Evolutionary conservation across 2,113 vertebrate genomes (phyloP).

Genomic region (Menura novaehollandiae): DNA sequence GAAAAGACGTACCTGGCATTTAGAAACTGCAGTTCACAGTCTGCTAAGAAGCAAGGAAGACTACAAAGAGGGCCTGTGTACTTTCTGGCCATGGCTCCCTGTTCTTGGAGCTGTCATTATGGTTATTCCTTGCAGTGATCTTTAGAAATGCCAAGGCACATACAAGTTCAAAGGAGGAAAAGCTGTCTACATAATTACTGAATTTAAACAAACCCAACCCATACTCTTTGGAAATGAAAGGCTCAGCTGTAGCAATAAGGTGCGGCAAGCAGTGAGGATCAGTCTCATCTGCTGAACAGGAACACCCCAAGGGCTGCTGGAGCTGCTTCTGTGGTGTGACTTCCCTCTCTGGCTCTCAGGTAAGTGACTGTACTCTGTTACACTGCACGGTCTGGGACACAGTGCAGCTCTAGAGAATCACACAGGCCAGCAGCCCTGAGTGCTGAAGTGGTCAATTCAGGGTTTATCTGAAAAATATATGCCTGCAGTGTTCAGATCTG

Average conservation of each 20-base stretch:
- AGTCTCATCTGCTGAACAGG: background rate
- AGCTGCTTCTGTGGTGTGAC: background rate
- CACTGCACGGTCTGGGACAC: too few relatives aligned
- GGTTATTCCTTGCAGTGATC: background rate
- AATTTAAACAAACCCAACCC: background rate
- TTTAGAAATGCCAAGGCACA: background rate
- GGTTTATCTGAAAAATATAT: rapidly evolving
- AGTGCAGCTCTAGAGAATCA: background rate
- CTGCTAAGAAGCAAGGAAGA: background rate
- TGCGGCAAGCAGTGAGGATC: background rate
- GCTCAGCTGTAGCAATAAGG: background rate
- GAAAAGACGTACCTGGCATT: background rate
- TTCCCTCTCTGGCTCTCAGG: background rate
- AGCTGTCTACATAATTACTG: background rate
- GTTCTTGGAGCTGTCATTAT: background rate
- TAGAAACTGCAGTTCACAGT: background rate
- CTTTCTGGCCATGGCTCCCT: background rate
- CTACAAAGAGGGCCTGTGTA: background rate
- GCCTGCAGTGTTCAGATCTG: background rate
- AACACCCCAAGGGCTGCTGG: background rate
- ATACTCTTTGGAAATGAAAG: background rate
- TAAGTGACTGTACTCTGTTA: rapidly evolving
- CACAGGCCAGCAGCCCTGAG: too few relatives aligned
- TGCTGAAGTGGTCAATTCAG: background rate
- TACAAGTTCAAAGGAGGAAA: background rate